Percentiles rank a stretch among this genome's conserved stretches.
Conservation (phyloP, 1,140 invertebrate species). For the Drosophila saltans region DNA sequence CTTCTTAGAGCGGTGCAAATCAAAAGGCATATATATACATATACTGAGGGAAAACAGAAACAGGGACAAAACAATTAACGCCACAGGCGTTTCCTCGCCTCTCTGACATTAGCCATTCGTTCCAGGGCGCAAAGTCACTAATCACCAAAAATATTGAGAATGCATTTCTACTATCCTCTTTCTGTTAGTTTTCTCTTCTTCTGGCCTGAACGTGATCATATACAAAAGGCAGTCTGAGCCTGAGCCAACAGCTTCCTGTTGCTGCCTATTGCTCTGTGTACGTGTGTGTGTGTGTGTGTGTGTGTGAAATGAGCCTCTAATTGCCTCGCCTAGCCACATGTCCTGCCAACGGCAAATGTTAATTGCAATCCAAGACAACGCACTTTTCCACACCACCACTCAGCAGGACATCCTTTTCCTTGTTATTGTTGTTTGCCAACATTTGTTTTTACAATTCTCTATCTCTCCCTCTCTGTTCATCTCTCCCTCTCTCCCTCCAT, state of each 20-base stretch:
- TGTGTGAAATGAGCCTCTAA: slow-evolving; percentile 58
- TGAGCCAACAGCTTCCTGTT: slow-evolving; percentile 56
- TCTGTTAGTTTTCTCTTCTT: slow-evolving; percentile 2
- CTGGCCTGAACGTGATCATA: slow-evolving; percentile 47
- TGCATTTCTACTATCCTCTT: neutral
- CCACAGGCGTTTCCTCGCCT: slow-evolving; percentile 62
- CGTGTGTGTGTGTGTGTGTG: too few species aligned
- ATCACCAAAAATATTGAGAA: slow-evolving; percentile 62
- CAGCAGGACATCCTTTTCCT: slow-evolving; percentile 81
- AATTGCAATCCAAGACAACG: slow-evolving; percentile 61
- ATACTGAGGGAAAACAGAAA: slow-evolving; percentile 11
- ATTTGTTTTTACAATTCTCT: slow-evolving; percentile 64
- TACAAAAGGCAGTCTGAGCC: slow-evolving; percentile 26
- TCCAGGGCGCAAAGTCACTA: slow-evolving; percentile 67
- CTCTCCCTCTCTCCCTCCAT: slow-evolving; percentile 16
- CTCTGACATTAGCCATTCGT: slow-evolving; percentile 5
- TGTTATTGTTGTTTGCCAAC: slow-evolving; percentile 79
- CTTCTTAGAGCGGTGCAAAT: slow-evolving; percentile 65
- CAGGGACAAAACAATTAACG: slow-evolving; percentile 71
- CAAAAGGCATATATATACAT: slow-evolving; percentile 39
- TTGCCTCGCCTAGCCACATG: slow-evolving; percentile 64
- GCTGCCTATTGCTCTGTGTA: slow-evolving; percentile 34
- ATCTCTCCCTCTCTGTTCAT: neutral
- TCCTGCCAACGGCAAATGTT: slow-evolving; percentile 68
- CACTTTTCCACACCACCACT: slow-evolving; percentile 55